These are phyloP conservation scores for Melolontha melolontha DNA, from an alignment of 2,888 invertebrate genomes.

Conservation along the genomic window DNA sequence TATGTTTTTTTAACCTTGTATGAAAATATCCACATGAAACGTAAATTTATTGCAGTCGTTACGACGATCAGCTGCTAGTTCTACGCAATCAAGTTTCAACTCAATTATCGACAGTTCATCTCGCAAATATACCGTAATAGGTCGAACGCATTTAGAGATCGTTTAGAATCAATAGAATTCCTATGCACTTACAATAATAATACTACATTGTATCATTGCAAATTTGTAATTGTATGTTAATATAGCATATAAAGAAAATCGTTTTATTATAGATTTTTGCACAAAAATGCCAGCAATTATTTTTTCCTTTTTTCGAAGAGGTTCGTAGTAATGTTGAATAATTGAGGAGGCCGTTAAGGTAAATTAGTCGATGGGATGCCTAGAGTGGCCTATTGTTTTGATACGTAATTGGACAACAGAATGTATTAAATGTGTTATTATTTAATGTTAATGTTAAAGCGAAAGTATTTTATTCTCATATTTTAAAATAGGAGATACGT, in stretches of 20 bases:
- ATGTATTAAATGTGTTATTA: no score
- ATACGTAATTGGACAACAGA: no score
- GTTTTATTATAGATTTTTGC: not conserved
- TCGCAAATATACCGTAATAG: slow-evolving; percentile 21
- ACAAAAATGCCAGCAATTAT: slow-evolving; percentile 9
- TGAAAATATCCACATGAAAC: no score
- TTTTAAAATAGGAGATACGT: no score
- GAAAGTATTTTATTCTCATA: no score
- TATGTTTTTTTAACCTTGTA: no score
- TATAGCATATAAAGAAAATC: slow-evolving; percentile 23
- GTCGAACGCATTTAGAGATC: slow-evolving; percentile 11
- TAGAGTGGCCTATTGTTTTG: no score
- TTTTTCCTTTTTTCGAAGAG: slow-evolving; percentile 10
- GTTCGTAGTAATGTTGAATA: not conserved
- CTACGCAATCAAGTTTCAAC: not conserved
- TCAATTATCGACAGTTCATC: slow-evolving; percentile 15
- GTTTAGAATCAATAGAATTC: slow-evolving; percentile 30
- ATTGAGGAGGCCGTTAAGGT: not conserved
- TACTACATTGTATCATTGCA: not conserved
- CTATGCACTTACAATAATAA: slow-evolving; percentile 17
- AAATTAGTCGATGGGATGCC: not conserved
- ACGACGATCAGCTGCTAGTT: no score
- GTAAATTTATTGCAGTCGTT: no score
- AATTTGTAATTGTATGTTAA: slow-evolving; percentile 20
- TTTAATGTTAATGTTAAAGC: no score